These are phyloP conservation scores for Leptopilina boulardi DNA, from an alignment of 1,140 invertebrate genomes.

Conservation along the genomic window DNA sequence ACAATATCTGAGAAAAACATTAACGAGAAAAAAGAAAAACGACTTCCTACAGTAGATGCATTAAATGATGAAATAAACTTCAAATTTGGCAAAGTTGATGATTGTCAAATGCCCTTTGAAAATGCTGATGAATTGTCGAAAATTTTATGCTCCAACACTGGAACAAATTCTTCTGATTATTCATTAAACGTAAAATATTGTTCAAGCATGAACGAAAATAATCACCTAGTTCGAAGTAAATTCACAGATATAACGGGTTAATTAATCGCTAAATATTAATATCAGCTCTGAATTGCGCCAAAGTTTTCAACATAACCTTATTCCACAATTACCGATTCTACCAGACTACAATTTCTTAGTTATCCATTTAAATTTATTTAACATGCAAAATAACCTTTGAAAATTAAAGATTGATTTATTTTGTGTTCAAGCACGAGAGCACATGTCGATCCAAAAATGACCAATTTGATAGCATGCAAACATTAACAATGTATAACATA, in stretches of 20 bases:
- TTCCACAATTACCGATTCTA: too few species aligned
- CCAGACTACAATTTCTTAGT: too few species aligned
- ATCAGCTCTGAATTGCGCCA: neutral
- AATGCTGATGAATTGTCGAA: neutral
- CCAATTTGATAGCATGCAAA: too few species aligned
- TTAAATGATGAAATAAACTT: neutral
- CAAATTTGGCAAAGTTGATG: neutral
- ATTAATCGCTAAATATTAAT: too few species aligned
- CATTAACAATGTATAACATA: too few species aligned
- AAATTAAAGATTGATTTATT: too few species aligned
- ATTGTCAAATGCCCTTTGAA: neutral
- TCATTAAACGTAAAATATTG: constrained; percentile 26
- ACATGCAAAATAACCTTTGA: too few species aligned
- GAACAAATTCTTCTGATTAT: neutral
- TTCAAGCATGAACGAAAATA: neutral
- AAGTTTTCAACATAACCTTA: too few species aligned
- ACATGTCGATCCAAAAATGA: too few species aligned
- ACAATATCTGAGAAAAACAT: constrained; percentile 28
- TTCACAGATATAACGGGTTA: neutral
- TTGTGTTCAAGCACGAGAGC: too few species aligned
- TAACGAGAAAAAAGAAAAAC: neutral
- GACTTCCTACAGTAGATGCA: neutral
- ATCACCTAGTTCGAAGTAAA: neutral
- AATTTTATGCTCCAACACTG: neutral
- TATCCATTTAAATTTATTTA: too few species aligned